These are phyloP conservation scores for Neostethus bicornis DNA, from an alignment of 2,797 vertebrate species.

Conservation along the genomic window DNA sequence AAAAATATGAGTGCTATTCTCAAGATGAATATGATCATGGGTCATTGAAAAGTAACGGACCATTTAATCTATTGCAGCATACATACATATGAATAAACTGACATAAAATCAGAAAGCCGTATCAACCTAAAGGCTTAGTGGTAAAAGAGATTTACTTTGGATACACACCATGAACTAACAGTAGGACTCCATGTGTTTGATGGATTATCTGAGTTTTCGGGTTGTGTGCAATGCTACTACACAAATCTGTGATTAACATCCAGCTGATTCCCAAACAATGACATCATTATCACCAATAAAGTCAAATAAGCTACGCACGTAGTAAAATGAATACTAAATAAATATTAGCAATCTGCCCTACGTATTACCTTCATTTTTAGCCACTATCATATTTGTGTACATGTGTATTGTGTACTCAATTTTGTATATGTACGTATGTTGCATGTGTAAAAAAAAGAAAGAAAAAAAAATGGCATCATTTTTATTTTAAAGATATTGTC, in stretches of 20 bases:
- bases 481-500: conserved; percentile 9
- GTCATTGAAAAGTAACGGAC: background rate
- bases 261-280: background rate
- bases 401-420: too few relatives aligned
- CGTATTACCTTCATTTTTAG: too few relatives aligned
- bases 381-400: too few relatives aligned
- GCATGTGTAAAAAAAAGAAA: too few relatives aligned
- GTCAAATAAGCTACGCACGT: too few relatives aligned
- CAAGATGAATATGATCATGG: background rate
- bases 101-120: background rate
- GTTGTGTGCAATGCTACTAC: background rate
- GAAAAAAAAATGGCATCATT: background rate
- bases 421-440: too few relatives aligned
- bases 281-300: background rate
- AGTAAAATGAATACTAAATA: too few relatives aligned
- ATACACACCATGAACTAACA: too few relatives aligned
- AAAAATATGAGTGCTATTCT: conserved; percentile 4
- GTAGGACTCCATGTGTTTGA: too few relatives aligned
- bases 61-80: conserved; percentile 1
- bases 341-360: too few relatives aligned
- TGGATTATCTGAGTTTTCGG: background rate
- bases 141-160: background rate
- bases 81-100: background rate
- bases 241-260: background rate
- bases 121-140: background rate